Percentiles rank a stretch among this genome's conserved stretches.
Evolutionary conservation across 2,888 invertebrate species (phyloP).

Genomic region (Timema podura): DNA sequence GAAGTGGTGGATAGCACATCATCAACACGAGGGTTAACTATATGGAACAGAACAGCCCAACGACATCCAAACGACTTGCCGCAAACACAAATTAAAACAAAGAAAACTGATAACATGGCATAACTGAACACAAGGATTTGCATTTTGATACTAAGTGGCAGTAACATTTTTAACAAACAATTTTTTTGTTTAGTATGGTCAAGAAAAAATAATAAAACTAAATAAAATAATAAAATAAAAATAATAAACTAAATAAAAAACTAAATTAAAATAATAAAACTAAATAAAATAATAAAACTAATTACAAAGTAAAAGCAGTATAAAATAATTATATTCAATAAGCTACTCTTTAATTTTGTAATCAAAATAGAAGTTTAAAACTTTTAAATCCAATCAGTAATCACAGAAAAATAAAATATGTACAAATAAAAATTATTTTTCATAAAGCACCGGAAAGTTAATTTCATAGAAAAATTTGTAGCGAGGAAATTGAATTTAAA

Average conservation of each 20-base stretch:
- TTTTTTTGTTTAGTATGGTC: too few species aligned
- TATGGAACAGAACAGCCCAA: conserved; percentile 26
- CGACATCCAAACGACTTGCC: conserved; percentile 16
- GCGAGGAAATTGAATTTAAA: too few species aligned
- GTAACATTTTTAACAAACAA: too few species aligned
- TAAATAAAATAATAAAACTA: conserved; percentile 20
- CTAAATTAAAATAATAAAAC: conserved; percentile 18
- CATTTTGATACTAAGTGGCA: too few species aligned
- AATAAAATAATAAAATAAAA: conserved; percentile 21
- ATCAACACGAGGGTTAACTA: conserved; percentile 27
- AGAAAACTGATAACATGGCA: conserved; percentile 7
- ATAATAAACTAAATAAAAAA: conserved; percentile 9
- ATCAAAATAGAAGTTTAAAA: too few species aligned
- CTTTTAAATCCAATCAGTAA: too few species aligned
- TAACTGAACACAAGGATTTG: neutral
- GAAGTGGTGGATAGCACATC: conserved; percentile 25
- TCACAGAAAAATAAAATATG: too few species aligned
- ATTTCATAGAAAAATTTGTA: too few species aligned
- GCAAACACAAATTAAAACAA: conserved; percentile 12
- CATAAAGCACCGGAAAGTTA: too few species aligned
- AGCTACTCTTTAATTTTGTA: too few species aligned
- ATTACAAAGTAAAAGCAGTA: neutral
- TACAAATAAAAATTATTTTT: too few species aligned
- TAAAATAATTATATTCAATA: too few species aligned
- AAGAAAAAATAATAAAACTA: neutral